These are phyloP conservation scores for Sarotherodon lohbergeri DNA, from an alignment of 2,113 vertebrate species.

Conservation along the genomic window DNA sequence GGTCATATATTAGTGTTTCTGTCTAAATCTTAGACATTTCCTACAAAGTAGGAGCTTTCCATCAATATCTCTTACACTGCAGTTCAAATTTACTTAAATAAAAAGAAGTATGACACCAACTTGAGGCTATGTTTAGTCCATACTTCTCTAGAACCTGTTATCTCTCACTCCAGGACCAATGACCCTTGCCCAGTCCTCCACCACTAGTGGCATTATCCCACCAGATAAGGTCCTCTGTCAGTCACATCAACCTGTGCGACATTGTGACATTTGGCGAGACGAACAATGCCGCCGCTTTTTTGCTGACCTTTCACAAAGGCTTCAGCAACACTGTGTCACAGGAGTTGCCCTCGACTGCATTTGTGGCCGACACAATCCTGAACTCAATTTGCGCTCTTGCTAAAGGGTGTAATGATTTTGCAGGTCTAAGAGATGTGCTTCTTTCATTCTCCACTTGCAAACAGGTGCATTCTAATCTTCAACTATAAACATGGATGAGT, in stretches of 20 bases:
- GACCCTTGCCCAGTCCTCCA: constrained; percentile 9
- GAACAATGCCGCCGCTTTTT: constrained; percentile 54
- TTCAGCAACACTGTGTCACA: neutral
- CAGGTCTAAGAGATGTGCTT: neutral
- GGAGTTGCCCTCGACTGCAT: neutral
- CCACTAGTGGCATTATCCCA: constrained; percentile 30
- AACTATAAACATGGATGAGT: neutral
- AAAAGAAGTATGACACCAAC: neutral
- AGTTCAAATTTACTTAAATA: neutral
- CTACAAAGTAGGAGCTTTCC: neutral
- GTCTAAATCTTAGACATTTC: neutral
- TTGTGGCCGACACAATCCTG: neutral
- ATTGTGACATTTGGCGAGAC: constrained; percentile 63
- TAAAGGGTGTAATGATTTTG: neutral
- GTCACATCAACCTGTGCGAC: constrained; percentile 50
- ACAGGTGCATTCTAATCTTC: neutral
- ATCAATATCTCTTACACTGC: neutral
- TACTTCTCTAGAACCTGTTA: neutral
- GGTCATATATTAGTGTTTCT: neutral
- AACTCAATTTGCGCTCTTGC: neutral
- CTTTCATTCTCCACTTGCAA: neutral
- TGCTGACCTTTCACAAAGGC: constrained; percentile 62
- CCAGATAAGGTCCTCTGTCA: constrained; percentile 55
- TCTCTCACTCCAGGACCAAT: neutral
- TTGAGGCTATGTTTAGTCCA: neutral